phyloP scores from a whole-genome alignment of 2,888 invertebrate genomes.

The Ypsolopha sequella region DNA sequence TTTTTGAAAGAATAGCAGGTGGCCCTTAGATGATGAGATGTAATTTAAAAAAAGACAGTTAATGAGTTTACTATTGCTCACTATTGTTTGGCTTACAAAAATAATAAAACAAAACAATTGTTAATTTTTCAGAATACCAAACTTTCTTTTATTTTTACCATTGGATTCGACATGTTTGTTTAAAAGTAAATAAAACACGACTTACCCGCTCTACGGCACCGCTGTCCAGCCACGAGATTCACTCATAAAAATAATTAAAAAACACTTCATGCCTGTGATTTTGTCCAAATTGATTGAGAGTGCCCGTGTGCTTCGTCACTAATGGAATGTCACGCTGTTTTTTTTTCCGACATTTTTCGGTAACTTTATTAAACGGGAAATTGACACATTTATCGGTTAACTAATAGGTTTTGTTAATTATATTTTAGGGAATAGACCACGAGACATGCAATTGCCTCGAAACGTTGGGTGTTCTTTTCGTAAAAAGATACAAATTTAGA shows the following conservation, averaged over 20 bases:
- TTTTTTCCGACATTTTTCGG: slow-evolving; percentile 22
- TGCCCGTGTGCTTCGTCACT: slow-evolving; percentile 39
- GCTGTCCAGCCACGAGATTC: slow-evolving; percentile 37
- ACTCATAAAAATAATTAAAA: slow-evolving; percentile 69
- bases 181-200: background rate
- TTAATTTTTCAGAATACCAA: no score
- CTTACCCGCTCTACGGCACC: slow-evolving; percentile 20
- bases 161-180: background rate
- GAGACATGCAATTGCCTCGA: no score
- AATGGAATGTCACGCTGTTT: slow-evolving; percentile 51
- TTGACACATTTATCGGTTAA: slow-evolving; percentile 1
- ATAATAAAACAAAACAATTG: no score
- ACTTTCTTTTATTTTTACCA: background rate
- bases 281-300: slow-evolving; percentile 64
- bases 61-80: no score
- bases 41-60: no score
- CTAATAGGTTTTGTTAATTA: background rate
- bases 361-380: slow-evolving; percentile 29
- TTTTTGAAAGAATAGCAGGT: no score
- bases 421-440: no score
- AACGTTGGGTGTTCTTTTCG: no score
- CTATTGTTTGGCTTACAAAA: no score
- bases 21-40: no score
- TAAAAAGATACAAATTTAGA: no score
- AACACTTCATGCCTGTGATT: slow-evolving; percentile 65